Percentiles rank a stretch among this genome's conserved stretches.
Conservation (phyloP, 1,140 invertebrate species). For the Phymastichus coffea region DNA sequence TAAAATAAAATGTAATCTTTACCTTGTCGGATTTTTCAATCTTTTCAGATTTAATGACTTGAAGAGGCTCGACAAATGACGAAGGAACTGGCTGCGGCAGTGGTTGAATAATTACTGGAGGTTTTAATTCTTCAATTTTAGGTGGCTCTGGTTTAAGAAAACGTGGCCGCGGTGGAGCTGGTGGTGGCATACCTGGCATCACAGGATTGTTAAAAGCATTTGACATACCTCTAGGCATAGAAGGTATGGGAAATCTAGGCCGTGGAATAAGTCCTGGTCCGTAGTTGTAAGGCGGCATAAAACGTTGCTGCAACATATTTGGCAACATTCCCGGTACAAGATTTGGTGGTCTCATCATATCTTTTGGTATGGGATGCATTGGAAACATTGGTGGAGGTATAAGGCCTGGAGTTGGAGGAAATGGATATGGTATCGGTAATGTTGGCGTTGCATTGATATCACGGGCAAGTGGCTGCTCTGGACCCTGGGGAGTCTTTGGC, state of each 20-base stretch:
- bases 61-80: slow-evolving; percentile 12
- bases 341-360: slow-evolving; percentile 58
- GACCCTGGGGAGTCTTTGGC: slow-evolving; percentile 67
- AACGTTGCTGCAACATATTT: slow-evolving; percentile 48
- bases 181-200: not conserved
- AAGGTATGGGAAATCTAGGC: too few relatives aligned
- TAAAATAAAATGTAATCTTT: slow-evolving; percentile 18
- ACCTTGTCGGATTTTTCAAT: slow-evolving; percentile 45
- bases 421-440: slow-evolving; percentile 57
- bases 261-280: too few relatives aligned
- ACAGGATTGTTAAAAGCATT: too few relatives aligned
- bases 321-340: slow-evolving; percentile 39
- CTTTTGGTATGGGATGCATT: too few relatives aligned
- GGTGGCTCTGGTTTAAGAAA: too few relatives aligned
- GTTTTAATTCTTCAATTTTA: too few relatives aligned
- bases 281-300: slow-evolving; percentile 22
- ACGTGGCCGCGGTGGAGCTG: not conserved
- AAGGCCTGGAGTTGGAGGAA: slow-evolving; percentile 65
- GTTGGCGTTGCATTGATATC: slow-evolving; percentile 59
- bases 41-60: slow-evolving; percentile 42
- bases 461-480: slow-evolving; percentile 49
- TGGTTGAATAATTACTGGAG: too few relatives aligned
- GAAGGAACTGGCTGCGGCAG: not conserved
- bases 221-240: too few relatives aligned
- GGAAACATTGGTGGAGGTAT: slow-evolving; percentile 60